A percentile compares a stretch with the other conserved stretches of the same genome.
These are phyloP conservation scores for Epizoanthus rinbou DNA, from an alignment of 92 coral and sea anemone genomes.

Conservation along the genomic window DNA sequence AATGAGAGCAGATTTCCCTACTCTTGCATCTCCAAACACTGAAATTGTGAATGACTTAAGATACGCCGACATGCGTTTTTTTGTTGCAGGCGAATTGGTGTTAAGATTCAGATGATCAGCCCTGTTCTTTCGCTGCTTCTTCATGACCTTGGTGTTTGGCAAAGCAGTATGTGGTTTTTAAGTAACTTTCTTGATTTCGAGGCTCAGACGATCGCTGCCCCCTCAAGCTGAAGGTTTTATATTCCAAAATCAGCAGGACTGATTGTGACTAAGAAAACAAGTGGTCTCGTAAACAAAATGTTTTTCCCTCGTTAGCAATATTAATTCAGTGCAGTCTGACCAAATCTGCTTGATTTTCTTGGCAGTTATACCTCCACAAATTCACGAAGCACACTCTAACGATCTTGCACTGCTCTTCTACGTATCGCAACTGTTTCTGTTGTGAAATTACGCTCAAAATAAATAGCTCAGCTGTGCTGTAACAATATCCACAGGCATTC, in stretches of 20 bases:
- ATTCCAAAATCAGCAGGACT: conserved; percentile 39
- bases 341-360: background rate
- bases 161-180: background rate
- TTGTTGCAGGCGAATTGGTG: conserved; percentile 6
- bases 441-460: conserved; percentile 6
- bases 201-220: conserved; percentile 29
- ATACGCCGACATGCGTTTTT: conserved; percentile 69
- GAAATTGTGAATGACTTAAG: conserved; percentile 72
- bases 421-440: background rate
- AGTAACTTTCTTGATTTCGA: conserved; percentile 21
- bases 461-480: conserved; percentile 2
- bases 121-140: conserved; percentile 26
- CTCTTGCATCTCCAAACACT: conserved; percentile 80
- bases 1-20: conserved; percentile 82
- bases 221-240: conserved; percentile 11
- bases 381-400: background rate
- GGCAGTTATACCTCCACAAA: background rate
- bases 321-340: background rate
- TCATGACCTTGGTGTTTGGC: conserved; percentile 7
- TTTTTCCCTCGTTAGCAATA: background rate
- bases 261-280: background rate
- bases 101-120: background rate
- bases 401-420: background rate
- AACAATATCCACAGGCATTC: conserved; percentile 39
- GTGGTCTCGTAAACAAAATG: background rate